Percentiles rank a stretch among this genome's conserved stretches.
Conservation (phyloP, 2,797 vertebrate genomes). For the Eidolon dupreanum region DNA sequence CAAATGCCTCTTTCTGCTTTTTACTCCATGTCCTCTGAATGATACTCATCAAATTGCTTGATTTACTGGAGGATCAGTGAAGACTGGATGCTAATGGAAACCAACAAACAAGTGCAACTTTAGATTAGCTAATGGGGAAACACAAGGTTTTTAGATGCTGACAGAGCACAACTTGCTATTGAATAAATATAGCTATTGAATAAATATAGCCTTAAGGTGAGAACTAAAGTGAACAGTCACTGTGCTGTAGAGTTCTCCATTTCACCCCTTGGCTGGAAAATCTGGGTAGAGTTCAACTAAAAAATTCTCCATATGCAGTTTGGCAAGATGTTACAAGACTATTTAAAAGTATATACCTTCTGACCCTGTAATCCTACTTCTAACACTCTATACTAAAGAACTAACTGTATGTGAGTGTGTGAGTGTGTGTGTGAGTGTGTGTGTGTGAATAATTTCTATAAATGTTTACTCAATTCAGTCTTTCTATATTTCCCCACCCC, state of each 20-base stretch:
- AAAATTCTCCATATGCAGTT: not conserved
- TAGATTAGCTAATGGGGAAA: not conserved
- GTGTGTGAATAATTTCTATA: not conserved
- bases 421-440: not conserved
- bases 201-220: not conserved
- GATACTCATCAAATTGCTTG: not conserved
- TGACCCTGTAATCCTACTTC: not conserved
- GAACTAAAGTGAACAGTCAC: not conserved
- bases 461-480: not conserved
- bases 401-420: not conserved
- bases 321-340: not conserved
- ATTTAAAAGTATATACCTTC: not conserved
- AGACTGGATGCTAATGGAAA: not conserved
- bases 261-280: conserved; percentile 25
- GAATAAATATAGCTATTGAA: not conserved
- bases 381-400: not conserved
- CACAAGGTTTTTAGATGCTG: not conserved
- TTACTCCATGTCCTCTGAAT: not conserved
- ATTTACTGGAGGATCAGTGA: not conserved
- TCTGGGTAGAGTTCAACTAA: not conserved
- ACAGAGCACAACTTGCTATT: not conserved
- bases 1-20: not conserved
- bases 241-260: not conserved
- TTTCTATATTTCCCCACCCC: no score
- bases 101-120: not conserved